Evolutionary conservation across 2,113 vertebrate genomes (phyloP), one percentile per base, ranked within the genome.

Genomic region (Haplochromis burtoni): DNA sequence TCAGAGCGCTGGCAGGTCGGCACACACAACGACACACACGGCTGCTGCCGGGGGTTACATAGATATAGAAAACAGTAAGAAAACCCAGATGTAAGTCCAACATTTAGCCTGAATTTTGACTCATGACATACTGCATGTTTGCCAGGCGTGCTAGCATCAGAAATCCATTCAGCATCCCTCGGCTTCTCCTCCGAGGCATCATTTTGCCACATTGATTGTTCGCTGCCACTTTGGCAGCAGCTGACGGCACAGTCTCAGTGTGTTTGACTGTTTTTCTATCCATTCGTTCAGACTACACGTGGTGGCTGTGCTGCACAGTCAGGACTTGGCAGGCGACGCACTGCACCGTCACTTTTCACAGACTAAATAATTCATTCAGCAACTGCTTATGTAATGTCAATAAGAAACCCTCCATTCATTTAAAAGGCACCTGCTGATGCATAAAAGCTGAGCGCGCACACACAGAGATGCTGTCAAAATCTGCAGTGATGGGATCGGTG

Each of bases 351-450:
- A 76, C 84, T 68, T 86, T 85, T 84, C 71, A 51, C 66, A 68
- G 40, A 6, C 82, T 80, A 76, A 88, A 90, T 92, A 80, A 90
- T 92, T 93, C 66, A 92, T 94, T 93, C 76, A 86, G 82, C 29
- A 19, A 8, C 82, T 84, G 54, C 87, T 93, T 87, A 89, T 31
- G 35, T 84, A 86, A 91, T 68, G 71, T 71, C 88, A 87, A 66
- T 87, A 87, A 89, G 86, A 94, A 94, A 79, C 86, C n/a, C 78
- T 88, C 86, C 90, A 87, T 94, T 90, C 89, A 91, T 33, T 78
- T 59, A 84, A 71, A 91, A 79, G 16, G n/a, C 26, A 68, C 76
- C 40, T 54, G 53, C 63, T 85, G 83, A 61, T 82, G 54, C 16
- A 57, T 83, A 71, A 86, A 78, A 26, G 35, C 42, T 19, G 45